A percentile compares a stretch with the other conserved stretches of the same genome.
phyloP scores from a whole-genome alignment of 2,113 vertebrate species.

The Colinus virginianus region DNA sequence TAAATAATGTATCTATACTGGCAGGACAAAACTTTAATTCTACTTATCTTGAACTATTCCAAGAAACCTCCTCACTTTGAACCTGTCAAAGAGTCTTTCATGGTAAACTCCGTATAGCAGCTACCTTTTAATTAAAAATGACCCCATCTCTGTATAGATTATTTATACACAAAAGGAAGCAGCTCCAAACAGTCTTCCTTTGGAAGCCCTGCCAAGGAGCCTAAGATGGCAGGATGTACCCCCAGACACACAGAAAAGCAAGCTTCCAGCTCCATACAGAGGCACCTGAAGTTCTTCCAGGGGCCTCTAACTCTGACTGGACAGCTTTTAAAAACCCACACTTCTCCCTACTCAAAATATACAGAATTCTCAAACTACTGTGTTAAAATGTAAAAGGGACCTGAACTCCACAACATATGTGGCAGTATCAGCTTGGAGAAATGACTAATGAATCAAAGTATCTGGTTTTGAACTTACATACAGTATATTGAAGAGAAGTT shows the following conservation, averaged over 20 bases:
- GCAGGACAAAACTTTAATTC: neutral
- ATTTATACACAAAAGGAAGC: neutral
- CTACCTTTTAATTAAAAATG: neutral
- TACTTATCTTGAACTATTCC: neutral
- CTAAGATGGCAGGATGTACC: neutral
- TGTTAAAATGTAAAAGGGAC: neutral
- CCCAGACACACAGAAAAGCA: neutral
- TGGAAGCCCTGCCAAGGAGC: neutral
- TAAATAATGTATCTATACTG: neutral
- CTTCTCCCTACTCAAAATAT: neutral
- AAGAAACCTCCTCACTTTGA: neutral
- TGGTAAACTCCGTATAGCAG: neutral
- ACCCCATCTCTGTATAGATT: neutral
- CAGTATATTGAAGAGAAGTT: neutral
- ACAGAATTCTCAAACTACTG: neutral
- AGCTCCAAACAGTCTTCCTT: neutral
- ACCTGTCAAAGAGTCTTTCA: neutral
- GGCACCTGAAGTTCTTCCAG: neutral
- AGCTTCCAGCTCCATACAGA: neutral
- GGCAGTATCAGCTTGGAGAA: neutral
- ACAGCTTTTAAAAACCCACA: constrained; percentile 3
- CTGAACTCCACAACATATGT: neutral
- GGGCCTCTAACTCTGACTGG: neutral
- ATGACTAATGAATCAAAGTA: neutral
- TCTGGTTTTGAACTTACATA: accelerated